These are phyloP conservation scores for Idris sp. DNA, from an alignment of 1,140 invertebrate species.

Conservation along the genomic window DNA sequence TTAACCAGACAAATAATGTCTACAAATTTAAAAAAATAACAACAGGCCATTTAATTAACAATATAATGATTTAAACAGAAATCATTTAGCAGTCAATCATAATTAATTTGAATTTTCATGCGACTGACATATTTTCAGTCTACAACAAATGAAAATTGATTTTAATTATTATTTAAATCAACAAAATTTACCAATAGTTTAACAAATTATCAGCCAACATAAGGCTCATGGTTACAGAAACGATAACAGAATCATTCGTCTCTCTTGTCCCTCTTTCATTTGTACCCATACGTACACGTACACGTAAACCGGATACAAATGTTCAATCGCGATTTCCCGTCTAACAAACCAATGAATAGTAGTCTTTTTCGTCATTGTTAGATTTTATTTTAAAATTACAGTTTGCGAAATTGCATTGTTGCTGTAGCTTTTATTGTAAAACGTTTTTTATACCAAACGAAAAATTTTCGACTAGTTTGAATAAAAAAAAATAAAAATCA, in stretches of 20 bases:
- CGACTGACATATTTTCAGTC: conserved; percentile 21
- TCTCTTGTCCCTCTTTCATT: conserved; percentile 24
- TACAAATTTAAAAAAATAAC: too few species aligned
- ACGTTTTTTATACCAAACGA: conserved; percentile 42
- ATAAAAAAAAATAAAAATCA: conserved; percentile 1
- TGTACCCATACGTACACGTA: conserved; percentile 10
- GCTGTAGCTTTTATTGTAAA: conserved; percentile 42
- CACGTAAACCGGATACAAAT: conserved; percentile 13
- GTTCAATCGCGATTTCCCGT: conserved; percentile 42
- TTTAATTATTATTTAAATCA: conserved; percentile 20
- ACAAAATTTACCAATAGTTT: conserved; percentile 38
- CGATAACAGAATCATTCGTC: conserved; percentile 30
- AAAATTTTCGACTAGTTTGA: conserved; percentile 17
- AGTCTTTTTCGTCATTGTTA: conserved; percentile 50
- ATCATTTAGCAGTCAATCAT: conserved; percentile 30
- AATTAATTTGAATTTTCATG: conserved; percentile 10
- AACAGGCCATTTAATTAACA: too few species aligned
- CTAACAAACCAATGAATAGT: conserved; percentile 14
- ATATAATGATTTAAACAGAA: conserved; percentile 33
- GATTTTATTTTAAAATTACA: conserved; percentile 59
- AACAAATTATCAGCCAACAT: conserved; percentile 34
- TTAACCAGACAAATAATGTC: too few species aligned
- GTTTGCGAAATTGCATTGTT: conserved; percentile 52
- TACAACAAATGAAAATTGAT: conserved; percentile 29
- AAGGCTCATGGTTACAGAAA: conserved; percentile 19